These are phyloP conservation scores for Rhineura floridana DNA, from an alignment of 2,113 vertebrate genomes.

Conservation along the genomic window DNA sequence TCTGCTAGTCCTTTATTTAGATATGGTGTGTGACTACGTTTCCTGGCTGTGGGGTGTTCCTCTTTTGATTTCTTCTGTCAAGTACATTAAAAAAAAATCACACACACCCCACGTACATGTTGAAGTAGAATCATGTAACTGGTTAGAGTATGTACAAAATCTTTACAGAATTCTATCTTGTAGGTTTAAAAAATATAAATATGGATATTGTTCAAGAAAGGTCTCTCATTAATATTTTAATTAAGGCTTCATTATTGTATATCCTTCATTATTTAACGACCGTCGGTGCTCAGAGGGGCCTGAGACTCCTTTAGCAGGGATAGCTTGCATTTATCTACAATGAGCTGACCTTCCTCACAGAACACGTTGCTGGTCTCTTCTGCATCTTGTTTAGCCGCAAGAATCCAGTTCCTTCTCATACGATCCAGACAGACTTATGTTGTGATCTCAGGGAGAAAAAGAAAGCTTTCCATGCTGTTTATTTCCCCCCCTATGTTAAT, in stretches of 20 bases:
- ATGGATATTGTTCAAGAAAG: conserved; percentile 74
- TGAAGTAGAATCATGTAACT: conserved; percentile 71
- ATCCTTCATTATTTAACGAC: conserved; percentile 66
- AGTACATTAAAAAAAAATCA: conserved; percentile 69
- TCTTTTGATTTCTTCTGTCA: conserved; percentile 71
- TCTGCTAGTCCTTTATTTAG: background rate
- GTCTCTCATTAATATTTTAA: conserved; percentile 56
- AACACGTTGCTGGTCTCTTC: conserved; percentile 1
- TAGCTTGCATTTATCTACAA: conserved; percentile 14
- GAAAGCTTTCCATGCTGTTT: conserved; percentile 44
- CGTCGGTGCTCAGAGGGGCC: conserved; percentile 35
- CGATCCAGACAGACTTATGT: background rate
- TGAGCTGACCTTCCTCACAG: background rate
- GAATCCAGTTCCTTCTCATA: background rate
- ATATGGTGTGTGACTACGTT: conserved; percentile 51
- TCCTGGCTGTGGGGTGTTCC: background rate
- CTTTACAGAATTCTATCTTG: conserved; percentile 72
- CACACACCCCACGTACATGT: conserved; percentile 69
- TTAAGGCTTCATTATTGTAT: conserved; percentile 74
- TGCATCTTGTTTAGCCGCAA: conserved; percentile 23
- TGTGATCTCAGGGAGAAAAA: conserved; percentile 31
- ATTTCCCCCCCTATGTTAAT: conserved; percentile 54
- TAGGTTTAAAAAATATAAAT: conserved; percentile 86
- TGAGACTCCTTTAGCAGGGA: conserved; percentile 22
- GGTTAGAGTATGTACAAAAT: conserved; percentile 81